These are phyloP conservation scores for Taphrorychus bicolor DNA, from an alignment of 2,888 invertebrate genomes.

Conservation along the genomic window DNA sequence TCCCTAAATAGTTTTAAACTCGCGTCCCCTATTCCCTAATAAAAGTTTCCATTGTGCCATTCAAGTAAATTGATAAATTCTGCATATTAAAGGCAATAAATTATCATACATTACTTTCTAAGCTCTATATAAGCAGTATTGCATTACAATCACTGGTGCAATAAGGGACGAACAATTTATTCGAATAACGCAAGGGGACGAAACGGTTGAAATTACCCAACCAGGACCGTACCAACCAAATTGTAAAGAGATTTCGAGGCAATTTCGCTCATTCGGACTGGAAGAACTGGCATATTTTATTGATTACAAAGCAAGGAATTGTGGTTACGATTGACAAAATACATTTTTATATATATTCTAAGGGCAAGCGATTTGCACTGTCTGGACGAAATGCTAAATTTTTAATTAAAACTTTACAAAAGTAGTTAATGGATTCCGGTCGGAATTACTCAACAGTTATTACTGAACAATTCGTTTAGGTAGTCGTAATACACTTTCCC, in stretches of 20 bases:
- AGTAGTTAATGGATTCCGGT: neutral
- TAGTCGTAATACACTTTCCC: neutral
- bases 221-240: constrained; percentile 32
- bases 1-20: constrained; percentile 34
- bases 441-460: neutral
- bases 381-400: neutral
- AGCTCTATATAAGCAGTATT: constrained; percentile 54
- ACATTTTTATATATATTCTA: no score
- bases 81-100: constrained; percentile 43
- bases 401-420: neutral
- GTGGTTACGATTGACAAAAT: no score
- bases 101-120: constrained; percentile 41
- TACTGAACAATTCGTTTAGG: neutral
- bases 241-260: no score
- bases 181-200: constrained; percentile 38
- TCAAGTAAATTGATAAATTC: constrained; percentile 42
- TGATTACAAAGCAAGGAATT: no score
- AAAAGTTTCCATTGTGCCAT: constrained; percentile 39
- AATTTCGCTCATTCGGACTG: no score
- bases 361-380: neutral
- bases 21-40: constrained; percentile 30
- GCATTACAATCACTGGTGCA: constrained; percentile 52
- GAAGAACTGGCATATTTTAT: no score
- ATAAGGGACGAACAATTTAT: constrained; percentile 38
- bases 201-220: constrained; percentile 26